Conservation (phyloP, 2,113 vertebrate genomes). For the Balaenoptera acutorostrata region DNA sequence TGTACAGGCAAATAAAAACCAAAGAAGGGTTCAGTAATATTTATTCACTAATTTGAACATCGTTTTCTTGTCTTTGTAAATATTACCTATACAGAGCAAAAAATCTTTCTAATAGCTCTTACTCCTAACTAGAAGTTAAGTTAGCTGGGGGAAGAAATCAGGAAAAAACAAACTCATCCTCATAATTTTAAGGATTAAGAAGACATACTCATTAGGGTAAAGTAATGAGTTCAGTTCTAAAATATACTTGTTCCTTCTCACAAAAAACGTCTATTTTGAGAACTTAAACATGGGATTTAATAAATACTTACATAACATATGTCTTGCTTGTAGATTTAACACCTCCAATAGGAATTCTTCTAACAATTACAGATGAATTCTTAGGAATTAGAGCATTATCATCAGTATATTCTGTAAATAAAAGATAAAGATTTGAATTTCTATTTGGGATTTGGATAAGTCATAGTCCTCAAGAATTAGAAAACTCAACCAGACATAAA, state of each 20-base stretch:
- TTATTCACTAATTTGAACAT: neutral
- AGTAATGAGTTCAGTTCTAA: neutral
- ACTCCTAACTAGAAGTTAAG: neutral
- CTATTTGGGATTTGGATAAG: constrained; percentile 13
- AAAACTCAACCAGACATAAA: neutral
- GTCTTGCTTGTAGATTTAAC: constrained; percentile 92
- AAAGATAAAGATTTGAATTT: constrained; percentile 17
- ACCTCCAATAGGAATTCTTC: constrained; percentile 94
- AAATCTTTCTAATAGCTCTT: neutral
- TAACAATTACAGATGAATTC: constrained; percentile 96
- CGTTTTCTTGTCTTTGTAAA: neutral
- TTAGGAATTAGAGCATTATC: constrained; percentile 92
- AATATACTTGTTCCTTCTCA: neutral
- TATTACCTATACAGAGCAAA: neutral
- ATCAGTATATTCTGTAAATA: constrained; percentile 91
- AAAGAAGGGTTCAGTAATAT: neutral
- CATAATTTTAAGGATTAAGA: neutral
- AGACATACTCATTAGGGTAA: neutral
- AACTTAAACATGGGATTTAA: neutral
- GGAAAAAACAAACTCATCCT: neutral
- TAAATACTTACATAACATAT: constrained; percentile 91
- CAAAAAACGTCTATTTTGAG: neutral
- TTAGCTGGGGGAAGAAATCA: neutral
- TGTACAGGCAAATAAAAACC: neutral
- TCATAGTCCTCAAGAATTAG: neutral